Evolutionary conservation across 2,888 invertebrate species (phyloP).

Genomic region (Aphidoletes aphidimyza): DNA sequence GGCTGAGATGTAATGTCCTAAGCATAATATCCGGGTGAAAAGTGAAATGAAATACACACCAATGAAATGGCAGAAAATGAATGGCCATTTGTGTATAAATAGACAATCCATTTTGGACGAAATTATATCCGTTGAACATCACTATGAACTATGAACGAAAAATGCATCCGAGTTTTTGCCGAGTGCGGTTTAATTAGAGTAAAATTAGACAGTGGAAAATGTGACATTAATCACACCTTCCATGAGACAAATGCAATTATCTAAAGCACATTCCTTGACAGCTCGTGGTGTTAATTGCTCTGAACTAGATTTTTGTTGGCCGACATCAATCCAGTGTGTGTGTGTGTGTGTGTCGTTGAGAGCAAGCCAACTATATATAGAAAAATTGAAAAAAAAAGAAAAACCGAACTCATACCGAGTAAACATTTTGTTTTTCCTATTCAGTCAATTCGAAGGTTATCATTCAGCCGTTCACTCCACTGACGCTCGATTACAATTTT

Average conservation of each 20-base stretch:
- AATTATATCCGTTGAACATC: no score
- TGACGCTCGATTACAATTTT: not conserved
- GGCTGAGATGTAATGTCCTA: no score
- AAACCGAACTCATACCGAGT: not conserved
- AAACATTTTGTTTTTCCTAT: no score
- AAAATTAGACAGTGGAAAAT: not conserved
- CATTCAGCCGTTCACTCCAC: not conserved
- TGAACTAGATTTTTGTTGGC: not conserved
- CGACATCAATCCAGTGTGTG: not conserved
- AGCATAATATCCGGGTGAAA: no score
- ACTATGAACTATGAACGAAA: no score
- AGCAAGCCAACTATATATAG: not conserved
- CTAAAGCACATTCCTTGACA: not conserved
- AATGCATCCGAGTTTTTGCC: not conserved
- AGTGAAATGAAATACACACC: not conserved
- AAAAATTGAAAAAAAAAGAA: not conserved
- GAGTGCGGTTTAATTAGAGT: not conserved
- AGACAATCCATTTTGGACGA: not conserved
- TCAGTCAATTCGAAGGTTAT: not conserved
- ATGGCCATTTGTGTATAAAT: slow-evolving; percentile 1
- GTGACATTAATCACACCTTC: slow-evolving; percentile 24
- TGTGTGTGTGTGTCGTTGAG: not conserved
- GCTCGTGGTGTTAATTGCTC: not conserved
- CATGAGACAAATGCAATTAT: slow-evolving; percentile 27
- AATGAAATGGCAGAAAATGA: not conserved